Base-by-base conservation (phyloP, 2,113 vertebrate species). In the Ammodytes marinus region DNA sequence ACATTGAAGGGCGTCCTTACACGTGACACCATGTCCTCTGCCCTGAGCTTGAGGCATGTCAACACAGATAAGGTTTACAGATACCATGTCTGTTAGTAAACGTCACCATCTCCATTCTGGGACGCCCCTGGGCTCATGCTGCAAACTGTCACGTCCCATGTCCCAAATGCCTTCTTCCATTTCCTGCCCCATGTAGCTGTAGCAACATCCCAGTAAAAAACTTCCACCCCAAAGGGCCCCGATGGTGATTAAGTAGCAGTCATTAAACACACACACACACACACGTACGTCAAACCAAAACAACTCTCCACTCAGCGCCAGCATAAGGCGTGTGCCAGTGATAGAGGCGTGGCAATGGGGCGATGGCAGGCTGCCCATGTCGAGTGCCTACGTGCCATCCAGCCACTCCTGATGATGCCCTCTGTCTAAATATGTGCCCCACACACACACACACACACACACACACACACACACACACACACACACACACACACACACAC, bases 201-300 rank as follows among this genome's bases (percentile, higher is more conserved):
- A 74, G 83, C 71, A 86, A 87, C 76, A 68, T 63, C 71, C 71
- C 57, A 7, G 75, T 74, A 27, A 27, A 27, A 65, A 75, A 35
- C 61, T 61, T 67, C 77, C 69, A 59, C 69, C 82, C 69, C 77
- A 64, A 64, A 82, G 64, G 45, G 63, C 65, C 57, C 80, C 70
- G 92, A 92, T 9, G 61, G 58, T 87, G 91, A 93, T 94, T 91
- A 89, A 84, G 69, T 77, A n/a, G 80, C 77, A 60, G 83, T 67
- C 82, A 73, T 89, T 91, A 82, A 90, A 89, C 45, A 75, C 74
- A 88, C 74, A 66, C 76, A 85, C 65, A 82, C 81, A 88, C 77
- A 82, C 69, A 84, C 45, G 77, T 87, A 61, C 77, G 86, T 73
- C 86, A 77, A 89, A 87, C 65, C 85, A 91, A 85, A 94, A 91